Conservation (phyloP, 2,888 invertebrate genomes). For the Boloria euphrosyne region DNA sequence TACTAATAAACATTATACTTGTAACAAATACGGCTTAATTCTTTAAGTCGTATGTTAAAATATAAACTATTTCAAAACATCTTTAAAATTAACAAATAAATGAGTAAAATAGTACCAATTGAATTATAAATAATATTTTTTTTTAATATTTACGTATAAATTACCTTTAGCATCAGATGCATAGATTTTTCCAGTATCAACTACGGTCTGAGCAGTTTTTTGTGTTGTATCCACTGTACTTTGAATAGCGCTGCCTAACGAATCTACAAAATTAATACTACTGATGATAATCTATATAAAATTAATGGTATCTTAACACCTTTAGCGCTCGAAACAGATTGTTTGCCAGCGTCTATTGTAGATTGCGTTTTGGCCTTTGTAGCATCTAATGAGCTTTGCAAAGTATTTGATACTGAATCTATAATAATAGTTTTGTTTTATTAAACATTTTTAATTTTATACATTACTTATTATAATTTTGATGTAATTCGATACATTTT, state of each 20-base stretch:
- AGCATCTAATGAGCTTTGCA: slow-evolving; percentile 56
- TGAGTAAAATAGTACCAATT: too few relatives aligned
- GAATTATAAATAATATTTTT: too few relatives aligned
- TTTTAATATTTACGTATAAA: neutral
- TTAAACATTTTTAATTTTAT: too few relatives aligned
- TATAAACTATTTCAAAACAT: too few relatives aligned
- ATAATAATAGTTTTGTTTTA: slow-evolving; percentile 40
- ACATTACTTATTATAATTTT: too few relatives aligned
- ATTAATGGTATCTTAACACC: slow-evolving; percentile 35
- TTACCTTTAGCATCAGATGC: slow-evolving; percentile 49
- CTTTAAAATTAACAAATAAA: too few relatives aligned
- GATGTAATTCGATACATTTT: too few relatives aligned
- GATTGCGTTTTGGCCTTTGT: slow-evolving; percentile 54
- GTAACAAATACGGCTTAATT: too few relatives aligned
- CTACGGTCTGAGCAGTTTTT: slow-evolving; percentile 53
- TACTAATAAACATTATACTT: too few relatives aligned
- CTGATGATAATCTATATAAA: neutral
- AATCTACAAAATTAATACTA: slow-evolving; percentile 12
- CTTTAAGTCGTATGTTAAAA: too few relatives aligned
- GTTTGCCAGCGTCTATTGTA: slow-evolving; percentile 57
- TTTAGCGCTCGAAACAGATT: slow-evolving; percentile 58
- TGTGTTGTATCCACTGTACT: slow-evolving; percentile 49
- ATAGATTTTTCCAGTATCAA: slow-evolving; percentile 45
- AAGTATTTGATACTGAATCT: slow-evolving; percentile 61
- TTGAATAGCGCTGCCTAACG: slow-evolving; percentile 43